Evolutionary conservation across 1,140 invertebrate genomes (phyloP), one percentile per base, ranked within the genome.

Genomic region (Brachionus calyciflorus): DNA sequence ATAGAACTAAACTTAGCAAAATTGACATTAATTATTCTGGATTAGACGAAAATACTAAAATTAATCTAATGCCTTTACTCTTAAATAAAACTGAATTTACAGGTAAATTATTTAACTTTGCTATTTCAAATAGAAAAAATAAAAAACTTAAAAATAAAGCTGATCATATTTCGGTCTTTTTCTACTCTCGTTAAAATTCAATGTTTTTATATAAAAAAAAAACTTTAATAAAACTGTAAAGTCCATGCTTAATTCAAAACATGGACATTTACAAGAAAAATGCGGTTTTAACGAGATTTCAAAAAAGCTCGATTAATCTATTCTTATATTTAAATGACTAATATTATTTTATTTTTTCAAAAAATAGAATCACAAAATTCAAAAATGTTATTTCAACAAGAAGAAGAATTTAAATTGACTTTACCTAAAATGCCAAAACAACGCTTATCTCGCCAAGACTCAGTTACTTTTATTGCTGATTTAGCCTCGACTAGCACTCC

Each of bases 381-480:
- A 63, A 63, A 63, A 37, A 37, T 63, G 33, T n/a, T 10, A 3
- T 44, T 44, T 19, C 4, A 65, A 65, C 60, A 65, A 24, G 60
- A 65, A 65, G 40, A 65, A 65, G 40, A 65, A 24, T 41, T 19
- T 19, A 65, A 65, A 26, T 65, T 65, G 60, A 24, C 60, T 17
- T 1, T 60, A 30, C 55, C 55, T 7, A 41, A 60, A 37, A 60
- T 60, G n/a, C 55, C 55, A 0, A 60, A 60, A 33, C 30, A 28
- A 19, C 26, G 30, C 26, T 37, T 60, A 17, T 17, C 26, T 10
- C 37, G 60, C 4, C 60, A 65, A 65, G 60, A 73, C 17, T 73
- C 69, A 28, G 28, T 73, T 17, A 73, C 69, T 30, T 73, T 73
- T 30, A 73, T 73, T 41, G 69, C 69, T 12, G 69, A 73, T 33